phyloP scores from a whole-genome alignment of 2,888 invertebrate species.

The Dolichopus griseipennis region DNA sequence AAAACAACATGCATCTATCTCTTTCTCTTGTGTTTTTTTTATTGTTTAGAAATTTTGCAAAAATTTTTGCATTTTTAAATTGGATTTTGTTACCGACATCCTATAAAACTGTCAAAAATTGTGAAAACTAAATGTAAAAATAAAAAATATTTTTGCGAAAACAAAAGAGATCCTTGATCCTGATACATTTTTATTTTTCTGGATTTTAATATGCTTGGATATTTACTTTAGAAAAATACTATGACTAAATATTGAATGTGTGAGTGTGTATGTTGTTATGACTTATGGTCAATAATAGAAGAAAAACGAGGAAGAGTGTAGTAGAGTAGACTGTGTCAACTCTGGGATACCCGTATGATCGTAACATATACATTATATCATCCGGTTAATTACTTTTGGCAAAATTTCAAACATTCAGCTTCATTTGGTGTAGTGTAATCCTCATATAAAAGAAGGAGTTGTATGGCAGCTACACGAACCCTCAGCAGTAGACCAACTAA shows the following conservation, averaged over 20 bases:
- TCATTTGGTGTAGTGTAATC: too few species aligned
- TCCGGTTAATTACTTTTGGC: too few species aligned
- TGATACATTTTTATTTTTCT: background rate
- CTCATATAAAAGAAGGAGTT: too few species aligned
- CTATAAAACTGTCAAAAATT: background rate
- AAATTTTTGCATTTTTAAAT: background rate
- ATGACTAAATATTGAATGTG: background rate
- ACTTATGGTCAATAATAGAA: background rate
- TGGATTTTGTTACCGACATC: background rate
- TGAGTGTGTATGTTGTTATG: background rate
- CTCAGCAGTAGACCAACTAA: too few species aligned
- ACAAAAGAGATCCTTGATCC: background rate
- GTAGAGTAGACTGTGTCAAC: too few species aligned
- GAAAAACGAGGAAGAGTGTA: too few species aligned
- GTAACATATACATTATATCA: too few species aligned
- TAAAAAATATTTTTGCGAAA: background rate
- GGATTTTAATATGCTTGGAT: background rate
- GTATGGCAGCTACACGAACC: too few species aligned
- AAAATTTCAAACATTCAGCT: too few species aligned
- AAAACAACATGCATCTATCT: background rate
- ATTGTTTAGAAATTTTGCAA: background rate
- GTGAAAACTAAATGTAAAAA: background rate
- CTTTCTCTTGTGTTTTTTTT: background rate
- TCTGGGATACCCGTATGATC: too few species aligned
- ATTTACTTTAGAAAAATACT: too few species aligned